phyloP scores from a whole-genome alignment of 2,113 vertebrate genomes.

The Dicerorhinus sumatrensis region DNA sequence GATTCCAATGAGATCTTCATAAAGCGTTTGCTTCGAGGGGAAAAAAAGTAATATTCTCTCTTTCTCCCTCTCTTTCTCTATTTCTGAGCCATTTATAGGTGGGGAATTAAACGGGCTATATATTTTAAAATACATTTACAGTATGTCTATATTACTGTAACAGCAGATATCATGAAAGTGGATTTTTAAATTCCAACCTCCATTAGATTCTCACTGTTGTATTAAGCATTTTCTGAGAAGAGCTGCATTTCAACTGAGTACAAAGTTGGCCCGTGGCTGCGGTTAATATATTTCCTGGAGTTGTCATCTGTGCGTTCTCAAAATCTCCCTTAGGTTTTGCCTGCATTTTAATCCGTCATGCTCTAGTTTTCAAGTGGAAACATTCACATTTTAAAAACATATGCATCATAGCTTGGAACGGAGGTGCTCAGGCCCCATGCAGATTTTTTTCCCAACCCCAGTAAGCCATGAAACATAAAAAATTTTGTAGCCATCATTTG shows the following conservation, averaged over 20 bases:
- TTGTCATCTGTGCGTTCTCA: slow-evolving; percentile 86
- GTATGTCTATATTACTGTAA: slow-evolving; percentile 90
- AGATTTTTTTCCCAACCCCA: slow-evolving; percentile 82
- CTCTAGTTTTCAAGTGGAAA: slow-evolving; percentile 89
- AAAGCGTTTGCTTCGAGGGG: slow-evolving; percentile 84
- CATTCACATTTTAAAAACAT: slow-evolving; percentile 89
- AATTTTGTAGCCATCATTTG: slow-evolving; percentile 85
- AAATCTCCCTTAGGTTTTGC: slow-evolving; percentile 88
- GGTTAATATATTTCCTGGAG: slow-evolving; percentile 86
- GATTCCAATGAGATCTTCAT: slow-evolving; percentile 92
- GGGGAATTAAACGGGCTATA: slow-evolving; percentile 89
- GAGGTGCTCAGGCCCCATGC: slow-evolving; percentile 83
- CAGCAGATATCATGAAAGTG: slow-evolving; percentile 87
- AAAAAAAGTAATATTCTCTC: slow-evolving; percentile 75
- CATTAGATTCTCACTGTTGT: slow-evolving; percentile 89
- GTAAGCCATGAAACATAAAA: slow-evolving; percentile 90
- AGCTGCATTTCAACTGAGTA: slow-evolving; percentile 81
- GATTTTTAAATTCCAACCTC: slow-evolving; percentile 89
- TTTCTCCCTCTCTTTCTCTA: slow-evolving; percentile 69
- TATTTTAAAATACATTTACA: slow-evolving; percentile 91
- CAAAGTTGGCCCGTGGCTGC: slow-evolving; percentile 78
- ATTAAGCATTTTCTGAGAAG: slow-evolving; percentile 87
- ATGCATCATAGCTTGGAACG: slow-evolving; percentile 85
- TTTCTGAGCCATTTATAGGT: slow-evolving; percentile 85
- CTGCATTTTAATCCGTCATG: slow-evolving; percentile 87